A percentile compares a stretch with the other conserved stretches of the same genome.
Evolutionary conservation across 2,888 invertebrate genomes (phyloP).

Genomic region (Drosophila fulvimacula): DNA sequence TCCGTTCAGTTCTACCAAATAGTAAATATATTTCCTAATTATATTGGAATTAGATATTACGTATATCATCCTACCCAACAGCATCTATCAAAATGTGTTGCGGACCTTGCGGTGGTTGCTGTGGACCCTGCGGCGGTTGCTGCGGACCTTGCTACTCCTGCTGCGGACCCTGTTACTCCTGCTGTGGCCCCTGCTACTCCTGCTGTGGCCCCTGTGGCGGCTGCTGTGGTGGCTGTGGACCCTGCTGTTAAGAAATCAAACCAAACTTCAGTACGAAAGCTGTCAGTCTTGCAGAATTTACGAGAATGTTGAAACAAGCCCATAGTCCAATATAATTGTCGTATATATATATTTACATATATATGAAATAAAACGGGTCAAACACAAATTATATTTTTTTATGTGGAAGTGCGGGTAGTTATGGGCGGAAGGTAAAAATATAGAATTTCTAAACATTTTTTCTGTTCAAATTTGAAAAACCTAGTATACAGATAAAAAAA

Average conservation of each 20-base stretch:
- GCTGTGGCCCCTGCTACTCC: constrained; percentile 6
- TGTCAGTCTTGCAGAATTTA: too few species aligned
- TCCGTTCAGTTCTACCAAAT: not conserved
- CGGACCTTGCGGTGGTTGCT: constrained; percentile 10
- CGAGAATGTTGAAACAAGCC: too few species aligned
- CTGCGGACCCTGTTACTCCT: constrained; percentile 5
- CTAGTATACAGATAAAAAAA: too few species aligned
- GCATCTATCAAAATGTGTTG: constrained; percentile 9
- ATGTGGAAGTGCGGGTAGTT: too few species aligned
- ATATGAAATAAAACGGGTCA: too few species aligned
- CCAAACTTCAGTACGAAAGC: too few species aligned
- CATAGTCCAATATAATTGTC: too few species aligned
- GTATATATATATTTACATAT: too few species aligned
- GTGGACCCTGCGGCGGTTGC: not conserved
- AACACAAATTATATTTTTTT: too few species aligned
- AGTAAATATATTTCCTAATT: not conserved
- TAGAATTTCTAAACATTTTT: too few species aligned
- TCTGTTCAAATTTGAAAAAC: too few species aligned
- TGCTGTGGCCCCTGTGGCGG: constrained; percentile 10
- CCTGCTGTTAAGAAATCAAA: not conserved
- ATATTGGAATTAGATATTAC: not conserved
- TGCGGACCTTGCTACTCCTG: constrained; percentile 5
- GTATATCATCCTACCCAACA: not conserved
- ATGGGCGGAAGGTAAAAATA: too few species aligned
- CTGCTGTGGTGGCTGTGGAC: constrained; percentile 4